These are phyloP conservation scores for Mobula hypostoma DNA, from an alignment of 2,113 vertebrate genomes.

Conservation along the genomic window DNA sequence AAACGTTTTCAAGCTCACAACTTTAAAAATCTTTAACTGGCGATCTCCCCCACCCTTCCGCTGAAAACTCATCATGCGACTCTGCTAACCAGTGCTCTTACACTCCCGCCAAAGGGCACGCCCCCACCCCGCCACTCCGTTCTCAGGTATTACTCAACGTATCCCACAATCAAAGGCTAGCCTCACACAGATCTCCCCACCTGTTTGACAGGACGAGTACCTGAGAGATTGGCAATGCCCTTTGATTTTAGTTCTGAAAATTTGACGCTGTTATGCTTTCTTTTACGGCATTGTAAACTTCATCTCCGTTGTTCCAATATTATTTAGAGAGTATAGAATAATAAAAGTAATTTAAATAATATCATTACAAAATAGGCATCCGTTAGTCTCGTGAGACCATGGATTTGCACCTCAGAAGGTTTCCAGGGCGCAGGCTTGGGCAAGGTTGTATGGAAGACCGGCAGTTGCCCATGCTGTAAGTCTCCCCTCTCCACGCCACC, in stretches of 20 bases:
- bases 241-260: background rate
- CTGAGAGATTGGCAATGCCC: too few species aligned
- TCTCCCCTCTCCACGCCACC: too few species aligned
- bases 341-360: too few species aligned
- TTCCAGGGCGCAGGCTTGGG: too few species aligned
- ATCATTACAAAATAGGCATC: background rate
- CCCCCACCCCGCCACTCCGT: background rate
- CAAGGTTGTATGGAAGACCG: too few species aligned
- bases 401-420: too few species aligned
- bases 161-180: background rate
- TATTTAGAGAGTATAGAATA: background rate
- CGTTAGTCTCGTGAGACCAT: too few species aligned
- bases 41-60: background rate
- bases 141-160: background rate
- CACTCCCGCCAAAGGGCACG: background rate
- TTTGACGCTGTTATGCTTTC: background rate
- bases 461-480: too few species aligned
- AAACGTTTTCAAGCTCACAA: background rate
- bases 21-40: background rate
- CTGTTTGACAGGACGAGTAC: too few species aligned
- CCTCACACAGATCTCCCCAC: background rate
- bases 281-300: background rate
- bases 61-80: background rate
- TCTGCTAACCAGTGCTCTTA: background rate
- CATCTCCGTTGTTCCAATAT: background rate